phyloP scores from a whole-genome alignment of 2,797 vertebrate genomes.

The Danio choprae region DNA sequence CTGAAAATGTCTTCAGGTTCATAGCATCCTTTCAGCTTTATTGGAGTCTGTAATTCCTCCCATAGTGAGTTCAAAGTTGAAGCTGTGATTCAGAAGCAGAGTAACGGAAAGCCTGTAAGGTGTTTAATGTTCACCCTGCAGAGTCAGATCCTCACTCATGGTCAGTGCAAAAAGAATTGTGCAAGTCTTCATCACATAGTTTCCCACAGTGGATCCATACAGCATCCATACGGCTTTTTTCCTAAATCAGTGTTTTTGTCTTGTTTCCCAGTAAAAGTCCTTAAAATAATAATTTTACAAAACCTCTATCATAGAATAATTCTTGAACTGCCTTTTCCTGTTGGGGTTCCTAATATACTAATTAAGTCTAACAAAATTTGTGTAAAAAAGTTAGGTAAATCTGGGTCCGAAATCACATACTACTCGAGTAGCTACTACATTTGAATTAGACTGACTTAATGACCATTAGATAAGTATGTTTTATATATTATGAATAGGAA shows the following conservation, averaged over 20 bases:
- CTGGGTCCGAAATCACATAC: too few relatives aligned
- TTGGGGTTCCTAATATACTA: neutral
- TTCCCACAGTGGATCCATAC: neutral
- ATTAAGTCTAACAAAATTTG: neutral
- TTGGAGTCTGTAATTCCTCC: constrained; percentile 11
- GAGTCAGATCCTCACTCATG: constrained; percentile 18
- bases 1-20: neutral
- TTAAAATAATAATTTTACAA: too few relatives aligned
- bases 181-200: constrained; percentile 9
- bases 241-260: neutral
- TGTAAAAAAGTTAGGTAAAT: too few relatives aligned
- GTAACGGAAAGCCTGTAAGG: constrained; percentile 7
- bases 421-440: too few relatives aligned
- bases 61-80: constrained; percentile 7
- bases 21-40: neutral
- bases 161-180: constrained; percentile 57
- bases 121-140: constrained; percentile 2
- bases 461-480: too few relatives aligned
- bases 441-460: too few relatives aligned
- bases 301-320: too few relatives aligned
- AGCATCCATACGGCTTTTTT: neutral
- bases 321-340: too few relatives aligned
- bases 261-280: neutral
- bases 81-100: constrained; percentile 26
- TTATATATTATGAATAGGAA: too few relatives aligned